phyloP scores from a whole-genome alignment of 1,140 invertebrate genomes.

The Ganaspis sp. region DNA sequence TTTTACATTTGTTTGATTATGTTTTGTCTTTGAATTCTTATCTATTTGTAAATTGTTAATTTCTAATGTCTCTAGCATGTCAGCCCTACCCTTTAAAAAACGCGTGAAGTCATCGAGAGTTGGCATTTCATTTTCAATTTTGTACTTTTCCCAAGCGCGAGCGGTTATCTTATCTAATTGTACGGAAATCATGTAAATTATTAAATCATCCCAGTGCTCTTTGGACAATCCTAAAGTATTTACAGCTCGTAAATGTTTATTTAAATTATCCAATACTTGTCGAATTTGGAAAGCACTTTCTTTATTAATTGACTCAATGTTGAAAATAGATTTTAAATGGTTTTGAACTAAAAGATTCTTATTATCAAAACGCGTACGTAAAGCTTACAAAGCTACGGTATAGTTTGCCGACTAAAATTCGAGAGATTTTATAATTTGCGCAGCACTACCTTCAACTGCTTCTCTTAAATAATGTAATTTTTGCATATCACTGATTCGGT shows the following conservation, averaged over 20 bases:
- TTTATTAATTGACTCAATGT: slow-evolving; percentile 23
- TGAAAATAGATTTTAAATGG: too few relatives aligned
- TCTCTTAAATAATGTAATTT: slow-evolving; percentile 58
- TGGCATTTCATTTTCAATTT: slow-evolving; percentile 26
- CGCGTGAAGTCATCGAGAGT: not conserved
- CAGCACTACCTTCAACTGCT: slow-evolving; percentile 51
- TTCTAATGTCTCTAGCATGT: slow-evolving; percentile 30
- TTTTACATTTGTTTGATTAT: not conserved
- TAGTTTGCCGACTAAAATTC: slow-evolving; percentile 36
- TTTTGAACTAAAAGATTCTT: slow-evolving; percentile 35
- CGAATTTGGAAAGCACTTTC: slow-evolving; percentile 13
- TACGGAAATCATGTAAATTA: slow-evolving; percentile 34
- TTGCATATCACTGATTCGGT: slow-evolving; percentile 47
- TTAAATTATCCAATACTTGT: slow-evolving; percentile 31
- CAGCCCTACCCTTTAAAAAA: slow-evolving; percentile 34
- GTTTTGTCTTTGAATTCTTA: slow-evolving; percentile 9
- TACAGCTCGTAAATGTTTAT: slow-evolving; percentile 35
- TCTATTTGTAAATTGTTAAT: not conserved
- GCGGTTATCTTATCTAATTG: slow-evolving; percentile 33
- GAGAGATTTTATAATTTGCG: slow-evolving; percentile 37
- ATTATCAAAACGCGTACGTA: slow-evolving; percentile 36
- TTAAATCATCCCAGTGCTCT: slow-evolving; percentile 32
- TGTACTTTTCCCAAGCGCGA: slow-evolving; percentile 32
- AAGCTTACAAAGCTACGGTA: slow-evolving; percentile 12
- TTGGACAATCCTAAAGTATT: not conserved